These are phyloP conservation scores for Erethizon dorsatum DNA, from an alignment of 2,797 vertebrate genomes.

Conservation along the genomic window DNA sequence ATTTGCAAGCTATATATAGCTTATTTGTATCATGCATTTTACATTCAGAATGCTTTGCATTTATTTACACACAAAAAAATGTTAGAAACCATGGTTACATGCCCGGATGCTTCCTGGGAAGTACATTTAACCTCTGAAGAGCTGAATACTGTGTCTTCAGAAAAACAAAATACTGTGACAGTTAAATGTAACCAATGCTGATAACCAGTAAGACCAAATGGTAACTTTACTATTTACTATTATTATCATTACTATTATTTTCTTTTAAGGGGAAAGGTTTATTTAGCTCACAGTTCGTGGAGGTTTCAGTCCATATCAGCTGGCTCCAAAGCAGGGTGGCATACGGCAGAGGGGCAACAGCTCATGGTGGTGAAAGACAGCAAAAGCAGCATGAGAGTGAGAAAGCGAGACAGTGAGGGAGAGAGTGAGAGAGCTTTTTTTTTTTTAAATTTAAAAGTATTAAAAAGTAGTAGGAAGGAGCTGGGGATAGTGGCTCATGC, in stretches of 20 bases:
- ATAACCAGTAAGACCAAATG: not conserved
- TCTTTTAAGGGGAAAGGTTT: not conserved
- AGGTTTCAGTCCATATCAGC: not conserved
- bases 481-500: not conserved
- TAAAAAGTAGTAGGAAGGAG: not conserved
- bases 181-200: not conserved
- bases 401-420: too few relatives aligned
- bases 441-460: not conserved
- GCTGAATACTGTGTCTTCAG: not conserved
- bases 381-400: not conserved
- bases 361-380: not conserved
- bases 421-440: not conserved
- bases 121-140: not conserved
- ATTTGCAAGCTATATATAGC: not conserved
- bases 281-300: not conserved
- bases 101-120: slow-evolving; percentile 9
- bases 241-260: not conserved
- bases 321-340: too few relatives aligned
- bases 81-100: not conserved
- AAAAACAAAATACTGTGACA: slow-evolving; percentile 3
- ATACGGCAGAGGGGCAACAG: not conserved
- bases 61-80: slow-evolving; percentile 54
- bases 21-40: slow-evolving; percentile 9
- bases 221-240: not conserved
- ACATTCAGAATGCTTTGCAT: not conserved